Percentiles rank a stretch among this genome's conserved stretches.
Conservation (phyloP, 2,888 invertebrate species). For the Hemaris fuciformis region DNA sequence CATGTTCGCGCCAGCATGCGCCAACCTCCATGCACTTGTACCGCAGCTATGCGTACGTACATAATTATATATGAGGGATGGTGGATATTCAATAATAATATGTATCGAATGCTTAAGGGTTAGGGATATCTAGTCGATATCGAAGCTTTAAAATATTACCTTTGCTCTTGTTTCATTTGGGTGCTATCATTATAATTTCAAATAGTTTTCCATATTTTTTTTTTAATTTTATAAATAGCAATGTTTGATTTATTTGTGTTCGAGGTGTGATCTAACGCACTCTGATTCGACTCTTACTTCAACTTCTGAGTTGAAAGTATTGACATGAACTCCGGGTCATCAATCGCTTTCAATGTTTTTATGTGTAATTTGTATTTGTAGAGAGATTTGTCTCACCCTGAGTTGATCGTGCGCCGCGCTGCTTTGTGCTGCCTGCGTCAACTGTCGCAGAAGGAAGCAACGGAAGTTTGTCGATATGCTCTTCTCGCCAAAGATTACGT, state of each 20-base stretch:
- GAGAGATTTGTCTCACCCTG: conserved; percentile 93
- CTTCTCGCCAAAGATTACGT: conserved; percentile 77
- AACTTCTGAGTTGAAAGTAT: too few species aligned
- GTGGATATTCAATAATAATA: too few species aligned
- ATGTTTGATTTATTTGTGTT: too few species aligned
- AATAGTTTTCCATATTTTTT: too few species aligned
- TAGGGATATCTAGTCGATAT: not conserved
- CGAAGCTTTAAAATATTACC: too few species aligned
- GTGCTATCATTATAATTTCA: too few species aligned
- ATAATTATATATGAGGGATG: not conserved
- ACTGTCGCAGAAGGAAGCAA: conserved; percentile 96
- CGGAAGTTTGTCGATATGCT: conserved; percentile 96
- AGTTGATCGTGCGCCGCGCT: conserved; percentile 94
- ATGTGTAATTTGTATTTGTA: conserved; percentile 48
- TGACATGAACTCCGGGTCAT: not conserved
- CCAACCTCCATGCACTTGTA: conserved; percentile 95
- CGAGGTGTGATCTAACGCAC: too few species aligned
- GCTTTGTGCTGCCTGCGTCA: conserved; percentile 97
- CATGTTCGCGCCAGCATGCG: conserved; percentile 97
- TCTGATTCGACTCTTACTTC: too few species aligned
- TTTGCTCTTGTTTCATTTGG: too few species aligned
- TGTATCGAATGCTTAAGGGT: too few species aligned
- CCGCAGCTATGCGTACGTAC: conserved; percentile 93
- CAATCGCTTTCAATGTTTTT: not conserved
- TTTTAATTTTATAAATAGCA: too few species aligned